Evolutionary conservation across 2,113 vertebrate species (phyloP).

Genomic region (Sardina pilchardus): DNA sequence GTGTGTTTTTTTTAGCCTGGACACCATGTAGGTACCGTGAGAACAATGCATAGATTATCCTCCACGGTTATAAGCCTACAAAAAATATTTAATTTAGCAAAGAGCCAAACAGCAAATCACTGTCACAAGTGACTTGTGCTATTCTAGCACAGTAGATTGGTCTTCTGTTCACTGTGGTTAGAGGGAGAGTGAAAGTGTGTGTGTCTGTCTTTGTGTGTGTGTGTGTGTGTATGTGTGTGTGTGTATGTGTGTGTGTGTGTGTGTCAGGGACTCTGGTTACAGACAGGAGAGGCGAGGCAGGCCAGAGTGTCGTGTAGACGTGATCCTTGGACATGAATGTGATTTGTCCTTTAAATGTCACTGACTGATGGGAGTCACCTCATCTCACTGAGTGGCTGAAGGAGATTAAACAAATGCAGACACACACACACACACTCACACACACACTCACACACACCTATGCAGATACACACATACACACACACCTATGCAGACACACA

Average conservation of each 20-base stretch:
- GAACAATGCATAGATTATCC: not conserved
- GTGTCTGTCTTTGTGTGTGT: not conserved
- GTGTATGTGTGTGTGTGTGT: not conserved
- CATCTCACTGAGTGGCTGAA: not conserved
- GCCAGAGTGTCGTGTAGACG: not conserved
- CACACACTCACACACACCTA: not conserved
- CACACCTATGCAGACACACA: not conserved
- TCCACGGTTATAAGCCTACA: not conserved
- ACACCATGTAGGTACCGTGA: not conserved
- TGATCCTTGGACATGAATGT: not conserved
- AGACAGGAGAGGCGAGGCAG: not conserved
- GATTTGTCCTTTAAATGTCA: slow-evolving; percentile 48
- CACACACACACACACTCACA: not conserved
- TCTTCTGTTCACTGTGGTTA: not conserved
- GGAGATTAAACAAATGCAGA: not conserved
- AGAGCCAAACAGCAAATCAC: not conserved
- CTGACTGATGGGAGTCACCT: not conserved
- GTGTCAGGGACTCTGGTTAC: not conserved
- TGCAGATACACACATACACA: not conserved
- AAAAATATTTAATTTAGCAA: not conserved
- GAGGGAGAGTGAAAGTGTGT: not conserved
- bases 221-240: too few species aligned
- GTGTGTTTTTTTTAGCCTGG: not conserved
- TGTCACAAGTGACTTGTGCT: not conserved
- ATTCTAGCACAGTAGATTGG: not conserved